Percentiles rank a stretch among this genome's conserved stretches.
phyloP scores from a whole-genome alignment of 2,797 vertebrate species.

The Anguilla obscura region DNA sequence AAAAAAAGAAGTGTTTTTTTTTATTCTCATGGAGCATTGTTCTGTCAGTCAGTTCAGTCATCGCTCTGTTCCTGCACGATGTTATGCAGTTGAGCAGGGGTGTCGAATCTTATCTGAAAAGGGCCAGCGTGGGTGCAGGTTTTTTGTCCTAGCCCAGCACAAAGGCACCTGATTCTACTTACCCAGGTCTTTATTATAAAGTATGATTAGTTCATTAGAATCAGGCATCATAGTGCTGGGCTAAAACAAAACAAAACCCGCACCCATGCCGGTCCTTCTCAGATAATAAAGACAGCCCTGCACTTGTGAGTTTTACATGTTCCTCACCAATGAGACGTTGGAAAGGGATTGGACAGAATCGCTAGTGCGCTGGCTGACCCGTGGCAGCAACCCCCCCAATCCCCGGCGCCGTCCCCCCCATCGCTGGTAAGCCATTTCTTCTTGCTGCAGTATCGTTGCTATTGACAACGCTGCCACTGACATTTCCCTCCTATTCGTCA shows the following conservation, averaged over 20 bases:
- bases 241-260: background rate
- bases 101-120: background rate
- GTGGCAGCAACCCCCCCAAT: background rate
- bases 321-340: background rate
- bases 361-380: background rate
- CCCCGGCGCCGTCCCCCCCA: too few relatives aligned
- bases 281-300: background rate
- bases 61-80: background rate
- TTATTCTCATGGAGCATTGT: background rate
- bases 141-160: background rate
- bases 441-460: background rate
- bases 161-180: too few relatives aligned
- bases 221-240: background rate
- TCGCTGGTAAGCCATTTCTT: background rate
- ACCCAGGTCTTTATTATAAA: background rate
- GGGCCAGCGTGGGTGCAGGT: background rate
- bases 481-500: background rate
- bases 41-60: background rate
- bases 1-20: background rate
- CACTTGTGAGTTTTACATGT: background rate
- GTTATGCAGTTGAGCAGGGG: background rate
- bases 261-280: background rate
- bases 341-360: background rate
- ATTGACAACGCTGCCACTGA: background rate
- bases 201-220: background rate